Base-by-base conservation (phyloP, 2,888 invertebrate genomes). In the Antitype chi region DNA sequence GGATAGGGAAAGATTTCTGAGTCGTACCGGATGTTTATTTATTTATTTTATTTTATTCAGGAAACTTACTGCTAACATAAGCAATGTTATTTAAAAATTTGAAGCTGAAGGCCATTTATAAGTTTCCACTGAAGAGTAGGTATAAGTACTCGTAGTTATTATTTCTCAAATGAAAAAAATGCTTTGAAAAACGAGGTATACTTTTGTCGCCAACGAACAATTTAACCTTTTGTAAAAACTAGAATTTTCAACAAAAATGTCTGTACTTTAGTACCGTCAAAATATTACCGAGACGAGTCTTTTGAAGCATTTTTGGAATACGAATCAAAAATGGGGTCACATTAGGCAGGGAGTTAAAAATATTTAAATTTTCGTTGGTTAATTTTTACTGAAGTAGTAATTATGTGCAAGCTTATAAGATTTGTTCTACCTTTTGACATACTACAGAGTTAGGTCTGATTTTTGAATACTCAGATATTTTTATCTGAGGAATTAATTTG, bases 301-400 rank as follows among this genome's bases (percentile, higher is more conserved):
- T 80, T 74, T 60, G 1, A 1, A 67, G 11, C 38, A 78, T 73
- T 47, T 60, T 55, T 78, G 20, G 23, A 38, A 49, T 55, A 63
- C 15, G 0, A n/a, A 71, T 57, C 63, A 52, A 70, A n/a, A 71
- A 57, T 71, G 70, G 6, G 63, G 49, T 23, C 28, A 2, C 38
- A n/a, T 13, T 17, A 20, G 0, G 3, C 11, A 68, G 7, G 9
- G 11, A 23, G 55, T 53, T 53, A 11, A 53, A 62, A 49, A 57
- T 57, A 3, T 25, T 38, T 38, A 8, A 0, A 15, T 59, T 59
- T 59, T 28, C 1, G 8, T 17, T 59, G 59, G 17, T 59, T 59
- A 8, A 59, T 28, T 59, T 28, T 17, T 57, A 7, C 7, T 57
- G 15, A 57, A 23, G 13, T 23, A 38, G 7, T 7, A 32, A 13